Conservation (phyloP, 35 echinoderm and acorn worm genomes). For the Heliocidaris tuberculata region DNA sequence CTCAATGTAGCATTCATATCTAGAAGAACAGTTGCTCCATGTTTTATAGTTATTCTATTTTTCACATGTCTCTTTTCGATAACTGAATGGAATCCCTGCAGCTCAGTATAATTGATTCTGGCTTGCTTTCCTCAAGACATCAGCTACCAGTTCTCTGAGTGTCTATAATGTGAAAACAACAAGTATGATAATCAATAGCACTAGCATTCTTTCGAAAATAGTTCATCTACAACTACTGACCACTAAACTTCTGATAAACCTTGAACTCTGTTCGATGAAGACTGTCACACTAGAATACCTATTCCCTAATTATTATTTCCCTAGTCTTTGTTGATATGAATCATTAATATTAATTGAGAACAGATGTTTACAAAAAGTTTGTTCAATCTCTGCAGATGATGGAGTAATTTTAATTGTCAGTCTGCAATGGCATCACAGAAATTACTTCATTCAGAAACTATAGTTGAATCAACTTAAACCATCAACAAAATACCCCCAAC, state of each 20-base stretch:
- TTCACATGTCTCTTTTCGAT: not conserved
- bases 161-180: constrained; percentile 60
- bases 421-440: too few relatives aligned
- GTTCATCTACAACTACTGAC: not conserved
- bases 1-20: not conserved
- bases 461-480: too few relatives aligned
- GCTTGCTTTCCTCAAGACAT: constrained; percentile 74
- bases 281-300: not conserved
- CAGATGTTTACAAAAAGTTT: too few relatives aligned
- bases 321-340: too few relatives aligned
- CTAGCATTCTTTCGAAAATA: not conserved
- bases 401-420: too few relatives aligned
- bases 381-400: too few relatives aligned
- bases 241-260: not conserved
- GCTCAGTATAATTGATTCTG: constrained; percentile 69
- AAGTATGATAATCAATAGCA: not conserved
- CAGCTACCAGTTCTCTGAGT: constrained; percentile 76
- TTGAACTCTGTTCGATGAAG: not conserved
- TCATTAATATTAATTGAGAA: too few relatives aligned
- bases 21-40: not conserved
- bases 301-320: too few relatives aligned
- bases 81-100: not conserved
- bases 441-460: too few relatives aligned
- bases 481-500: too few relatives aligned
- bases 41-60: not conserved